phyloP scores from a whole-genome alignment of 2,797 vertebrate species.

The Acipenser transmontanus region DNA sequence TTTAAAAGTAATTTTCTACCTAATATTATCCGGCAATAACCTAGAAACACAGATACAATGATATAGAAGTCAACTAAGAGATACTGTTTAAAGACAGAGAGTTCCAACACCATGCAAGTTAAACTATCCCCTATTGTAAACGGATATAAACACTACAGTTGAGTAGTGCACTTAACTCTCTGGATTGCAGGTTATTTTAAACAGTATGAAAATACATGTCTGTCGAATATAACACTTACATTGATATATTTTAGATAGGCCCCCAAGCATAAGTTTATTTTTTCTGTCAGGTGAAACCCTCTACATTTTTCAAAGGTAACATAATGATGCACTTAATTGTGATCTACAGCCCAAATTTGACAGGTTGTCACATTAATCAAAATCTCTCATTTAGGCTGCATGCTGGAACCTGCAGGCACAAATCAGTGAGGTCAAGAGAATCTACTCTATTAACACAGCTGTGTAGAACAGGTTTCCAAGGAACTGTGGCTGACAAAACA shows the following conservation, averaged over 20 bases:
- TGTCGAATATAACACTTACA: conserved; percentile 34
- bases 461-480: conserved; percentile 39
- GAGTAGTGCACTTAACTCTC: not conserved
- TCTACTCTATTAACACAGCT: conserved; percentile 43
- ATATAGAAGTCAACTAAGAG: too few species aligned
- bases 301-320: conserved; percentile 44
- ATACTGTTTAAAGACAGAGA: too few species aligned
- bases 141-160: not conserved
- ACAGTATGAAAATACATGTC: conserved; percentile 25
- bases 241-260: conserved; percentile 27
- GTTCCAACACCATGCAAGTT: too few species aligned
- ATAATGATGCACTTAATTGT: conserved; percentile 43
- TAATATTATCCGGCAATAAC: too few species aligned
- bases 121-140: not conserved
- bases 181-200: conserved; percentile 31
- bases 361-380: conserved; percentile 40
- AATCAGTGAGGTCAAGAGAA: conserved; percentile 37
- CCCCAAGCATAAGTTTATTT: conserved; percentile 23
- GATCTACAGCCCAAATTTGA: conserved; percentile 37
- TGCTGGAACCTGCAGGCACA: conserved; percentile 35
- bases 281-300: conserved; percentile 37
- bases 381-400: conserved; percentile 32
- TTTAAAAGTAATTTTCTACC: too few species aligned
- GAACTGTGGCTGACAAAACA: conserved; percentile 28
- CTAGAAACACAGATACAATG: too few species aligned